Conservation (phyloP, 2,113 vertebrate species). For the Dicerorhinus sumatrensis region DNA sequence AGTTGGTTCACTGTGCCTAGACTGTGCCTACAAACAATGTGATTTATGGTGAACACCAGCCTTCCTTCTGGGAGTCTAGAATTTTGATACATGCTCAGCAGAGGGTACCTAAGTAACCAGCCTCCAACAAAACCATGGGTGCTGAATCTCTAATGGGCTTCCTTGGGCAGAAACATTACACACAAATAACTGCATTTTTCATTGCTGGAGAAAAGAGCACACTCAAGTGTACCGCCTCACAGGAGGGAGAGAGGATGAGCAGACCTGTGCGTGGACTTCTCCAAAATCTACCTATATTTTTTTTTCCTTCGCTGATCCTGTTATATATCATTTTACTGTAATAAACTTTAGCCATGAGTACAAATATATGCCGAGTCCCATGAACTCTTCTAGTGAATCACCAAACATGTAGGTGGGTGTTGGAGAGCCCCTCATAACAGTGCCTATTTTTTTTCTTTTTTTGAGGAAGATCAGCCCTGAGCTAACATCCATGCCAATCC, state of each 20-base stretch:
- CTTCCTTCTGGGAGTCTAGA: neutral
- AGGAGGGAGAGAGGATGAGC: neutral
- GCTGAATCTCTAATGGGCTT: neutral
- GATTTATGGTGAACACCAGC: neutral
- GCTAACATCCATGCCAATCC: no score
- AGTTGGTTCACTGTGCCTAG: neutral
- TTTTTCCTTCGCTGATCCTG: neutral
- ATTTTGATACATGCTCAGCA: neutral
- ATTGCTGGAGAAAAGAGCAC: neutral
- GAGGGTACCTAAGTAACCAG: neutral
- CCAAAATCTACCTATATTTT: neutral
- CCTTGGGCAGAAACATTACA: neutral
- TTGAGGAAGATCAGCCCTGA: no score
- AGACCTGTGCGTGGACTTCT: neutral
- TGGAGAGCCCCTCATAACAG: no score
- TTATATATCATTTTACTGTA: neutral
- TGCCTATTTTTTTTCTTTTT: no score
- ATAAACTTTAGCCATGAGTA: no score
- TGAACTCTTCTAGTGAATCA: no score
- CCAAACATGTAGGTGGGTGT: no score
- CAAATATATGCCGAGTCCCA: no score
- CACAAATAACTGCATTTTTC: neutral
- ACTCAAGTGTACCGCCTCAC: neutral
- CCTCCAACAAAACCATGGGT: neutral
- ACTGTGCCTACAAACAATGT: neutral